Evolutionary conservation across 2,113 vertebrate species (phyloP), one percentile per base, ranked within the genome.

Genomic region (Apodemus sylvaticus): DNA sequence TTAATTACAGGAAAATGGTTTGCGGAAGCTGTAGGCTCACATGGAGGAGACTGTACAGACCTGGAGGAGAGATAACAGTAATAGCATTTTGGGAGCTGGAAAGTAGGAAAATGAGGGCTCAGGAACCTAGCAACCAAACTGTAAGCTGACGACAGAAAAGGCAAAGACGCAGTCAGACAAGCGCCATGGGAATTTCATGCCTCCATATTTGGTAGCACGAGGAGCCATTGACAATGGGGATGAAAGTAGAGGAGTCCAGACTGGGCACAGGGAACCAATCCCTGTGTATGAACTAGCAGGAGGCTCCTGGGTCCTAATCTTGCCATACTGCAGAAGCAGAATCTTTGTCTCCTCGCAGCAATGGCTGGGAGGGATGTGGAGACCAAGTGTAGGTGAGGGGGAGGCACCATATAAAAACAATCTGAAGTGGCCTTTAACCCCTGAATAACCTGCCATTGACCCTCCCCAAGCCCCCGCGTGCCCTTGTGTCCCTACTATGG

Each of bases 11-110:
- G 62, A 9, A 16, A 83, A 62, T 26, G 2, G 39, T 20, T 79
- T 39, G 39, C 70, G 20, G 88, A 93, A 58, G 87, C 60, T 92
- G 16, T 89, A 19, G 71, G 78, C 4, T 16, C n/a, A 86, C 66
- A 92, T 81, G 68, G 51, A 70, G 66, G 66, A 68, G 66, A 68
- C 13, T 34, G 89, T 94, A 91, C 7, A 89, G 12, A 29, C 55
- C 34, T 39, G 31, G 66, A 92, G 39, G 73, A 55, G 34, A 87
- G 62, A 89, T 1, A 68, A 60, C 0, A 68, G 71, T 24, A 89
- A n/a, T 7, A 55, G 19, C 5, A 53, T 92, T 91, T 93, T 66
- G 10, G 70, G 42, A 90, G 1, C 53, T 24, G 73, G 78, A 58
- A 86, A 93, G 83, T 34, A 58, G 45, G 82, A 78, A 60, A 6